Conservation (phyloP, 2,888 invertebrate species). For the Globia sparganii region DNA sequence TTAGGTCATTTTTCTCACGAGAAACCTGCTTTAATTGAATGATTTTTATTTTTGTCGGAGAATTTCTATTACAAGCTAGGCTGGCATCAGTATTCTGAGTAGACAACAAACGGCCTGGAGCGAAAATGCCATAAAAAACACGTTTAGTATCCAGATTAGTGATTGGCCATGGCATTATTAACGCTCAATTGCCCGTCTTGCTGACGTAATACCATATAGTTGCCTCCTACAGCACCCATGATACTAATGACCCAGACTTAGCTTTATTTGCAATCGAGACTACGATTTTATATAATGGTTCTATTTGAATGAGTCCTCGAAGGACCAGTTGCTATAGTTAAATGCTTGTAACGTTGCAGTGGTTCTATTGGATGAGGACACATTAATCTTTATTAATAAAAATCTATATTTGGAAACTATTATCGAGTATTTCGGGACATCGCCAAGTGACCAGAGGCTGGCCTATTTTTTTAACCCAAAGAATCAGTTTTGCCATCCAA, state of each 20-base stretch:
- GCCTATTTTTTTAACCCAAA: too few species aligned
- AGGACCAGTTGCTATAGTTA: background rate
- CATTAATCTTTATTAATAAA: background rate
- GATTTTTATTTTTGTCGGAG: background rate
- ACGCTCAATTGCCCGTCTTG: slow-evolving; percentile 9
- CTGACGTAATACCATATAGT: slow-evolving; percentile 46
- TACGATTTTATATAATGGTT: slow-evolving; percentile 18
- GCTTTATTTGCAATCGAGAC: slow-evolving; percentile 26
- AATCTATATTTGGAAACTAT: too few species aligned
- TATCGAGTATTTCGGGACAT: too few species aligned
- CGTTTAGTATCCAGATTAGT: slow-evolving; percentile 49
- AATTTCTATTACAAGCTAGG: slow-evolving; percentile 23
- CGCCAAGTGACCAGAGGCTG: too few species aligned
- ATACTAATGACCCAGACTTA: slow-evolving; percentile 31
- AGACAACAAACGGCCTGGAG: slow-evolving; percentile 32
- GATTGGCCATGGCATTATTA: slow-evolving; percentile 38
- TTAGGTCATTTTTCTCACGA: slow-evolving; percentile 9
- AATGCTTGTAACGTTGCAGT: background rate
- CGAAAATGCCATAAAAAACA: slow-evolving; percentile 47
- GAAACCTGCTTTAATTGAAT: background rate
- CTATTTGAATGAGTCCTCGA: slow-evolving; percentile 12
- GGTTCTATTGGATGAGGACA: background rate
- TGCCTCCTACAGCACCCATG: slow-evolving; percentile 12
- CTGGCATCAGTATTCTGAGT: background rate
- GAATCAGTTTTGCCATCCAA: too few species aligned